phyloP scores from a whole-genome alignment of 1,140 invertebrate species.

The Macrotrachela quadricornifera region DNA sequence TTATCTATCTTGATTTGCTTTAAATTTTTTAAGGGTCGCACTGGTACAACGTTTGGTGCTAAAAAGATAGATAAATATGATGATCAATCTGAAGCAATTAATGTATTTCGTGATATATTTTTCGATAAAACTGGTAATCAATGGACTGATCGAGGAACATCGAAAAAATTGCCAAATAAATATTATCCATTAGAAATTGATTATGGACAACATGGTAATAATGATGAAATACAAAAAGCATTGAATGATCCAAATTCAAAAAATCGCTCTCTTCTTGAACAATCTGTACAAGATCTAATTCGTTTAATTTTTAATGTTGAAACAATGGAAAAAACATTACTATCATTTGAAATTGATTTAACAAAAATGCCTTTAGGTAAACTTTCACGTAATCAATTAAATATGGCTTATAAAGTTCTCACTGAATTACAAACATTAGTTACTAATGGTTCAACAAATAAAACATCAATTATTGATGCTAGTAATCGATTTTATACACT shows the following conservation, averaged over 20 bases:
- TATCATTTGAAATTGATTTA: conserved; percentile 80
- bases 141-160: conserved; percentile 45
- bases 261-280: conserved; percentile 43
- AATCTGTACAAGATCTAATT: conserved; percentile 59
- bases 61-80: conserved; percentile 45
- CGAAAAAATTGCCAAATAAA: conserved; percentile 53
- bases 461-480: conserved; percentile 48
- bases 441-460: conserved; percentile 18
- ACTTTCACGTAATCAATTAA: conserved; percentile 68
- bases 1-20: too few species aligned
- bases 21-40: conserved; percentile 47
- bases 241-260: conserved; percentile 22
- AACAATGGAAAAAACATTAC: conserved; percentile 67
- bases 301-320: conserved; percentile 70
- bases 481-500: conserved; percentile 79
- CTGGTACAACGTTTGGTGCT: conserved; percentile 67
- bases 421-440: conserved; percentile 49
- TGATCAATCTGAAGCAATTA: conserved; percentile 32
- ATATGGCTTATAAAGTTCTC: conserved; percentile 57
- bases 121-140: conserved; percentile 61
- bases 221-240: conserved; percentile 1
- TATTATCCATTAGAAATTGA: conserved; percentile 78
- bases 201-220: conserved; percentile 36
- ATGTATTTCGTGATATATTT: conserved; percentile 42
- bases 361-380: conserved; percentile 95